A percentile compares a stretch with the other conserved stretches of the same genome.
Evolutionary conservation across 2,113 vertebrate species (phyloP).

Genomic region (Epinephelus moara): DNA sequence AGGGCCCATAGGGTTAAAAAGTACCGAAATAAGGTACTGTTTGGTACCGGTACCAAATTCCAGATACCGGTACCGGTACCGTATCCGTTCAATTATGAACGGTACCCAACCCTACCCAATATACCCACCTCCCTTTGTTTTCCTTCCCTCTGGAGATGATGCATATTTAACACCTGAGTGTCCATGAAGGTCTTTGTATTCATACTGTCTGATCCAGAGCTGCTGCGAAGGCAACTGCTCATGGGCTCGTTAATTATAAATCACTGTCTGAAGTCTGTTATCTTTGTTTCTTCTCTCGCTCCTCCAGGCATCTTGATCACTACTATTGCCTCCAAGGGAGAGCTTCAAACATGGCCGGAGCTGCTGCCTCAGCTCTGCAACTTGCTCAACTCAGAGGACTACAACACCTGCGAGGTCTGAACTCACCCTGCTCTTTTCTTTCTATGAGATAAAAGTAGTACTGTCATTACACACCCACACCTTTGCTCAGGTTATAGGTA

Average conservation of each 20-base stretch:
- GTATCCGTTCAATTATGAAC: no score
- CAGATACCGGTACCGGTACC: no score
- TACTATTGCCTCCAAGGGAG: conserved; percentile 95
- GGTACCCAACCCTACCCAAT: no score
- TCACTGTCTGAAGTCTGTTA: neutral
- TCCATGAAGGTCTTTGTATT: conserved; percentile 71
- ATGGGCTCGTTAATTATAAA: neutral
- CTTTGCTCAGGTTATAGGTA: no score
- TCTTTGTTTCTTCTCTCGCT: neutral
- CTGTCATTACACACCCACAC: no score
- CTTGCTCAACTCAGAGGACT: conserved; percentile 95
- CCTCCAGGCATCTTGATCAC: conserved; percentile 94
- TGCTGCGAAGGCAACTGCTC: neutral
- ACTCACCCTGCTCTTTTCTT: neutral
- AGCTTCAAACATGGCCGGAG: conserved; percentile 96
- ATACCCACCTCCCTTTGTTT: accelerated
- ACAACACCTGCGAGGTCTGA: conserved; percentile 96
- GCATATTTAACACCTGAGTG: conserved; percentile 62
- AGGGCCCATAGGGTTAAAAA: no score
- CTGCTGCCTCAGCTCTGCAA: conserved; percentile 96
- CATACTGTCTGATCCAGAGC: conserved; percentile 81
- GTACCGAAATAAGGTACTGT: no score
- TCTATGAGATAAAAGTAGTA: neutral
- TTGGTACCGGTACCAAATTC: no score
- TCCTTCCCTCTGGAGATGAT: conserved; percentile 67